phyloP scores from a whole-genome alignment of 1,140 invertebrate species.

The Stratiolaelaps scimitus region DNA sequence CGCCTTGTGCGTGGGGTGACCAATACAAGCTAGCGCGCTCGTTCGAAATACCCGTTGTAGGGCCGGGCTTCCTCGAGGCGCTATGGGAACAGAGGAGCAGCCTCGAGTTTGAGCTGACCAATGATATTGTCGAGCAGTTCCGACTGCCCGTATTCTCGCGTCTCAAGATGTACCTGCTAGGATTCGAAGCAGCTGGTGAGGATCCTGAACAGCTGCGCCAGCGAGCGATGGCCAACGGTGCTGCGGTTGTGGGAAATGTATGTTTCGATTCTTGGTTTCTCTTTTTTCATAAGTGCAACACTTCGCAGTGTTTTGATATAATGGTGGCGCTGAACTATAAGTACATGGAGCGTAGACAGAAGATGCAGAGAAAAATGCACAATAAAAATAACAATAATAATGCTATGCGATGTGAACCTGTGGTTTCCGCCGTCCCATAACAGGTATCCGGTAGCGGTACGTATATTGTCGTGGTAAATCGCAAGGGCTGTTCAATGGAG shows the following conservation, averaged over 20 bases:
- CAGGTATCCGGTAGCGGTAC: background rate
- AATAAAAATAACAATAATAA: no score
- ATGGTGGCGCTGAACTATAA: no score
- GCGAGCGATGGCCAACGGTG: constrained; percentile 5
- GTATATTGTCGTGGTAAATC: background rate
- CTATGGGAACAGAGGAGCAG: constrained; percentile 5
- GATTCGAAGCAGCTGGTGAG: background rate
- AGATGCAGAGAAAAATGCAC: no score
- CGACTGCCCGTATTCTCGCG: constrained; percentile 6
- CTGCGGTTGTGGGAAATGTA: background rate
- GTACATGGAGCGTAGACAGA: no score
- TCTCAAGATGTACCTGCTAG: background rate
- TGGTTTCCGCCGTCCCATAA: no score
- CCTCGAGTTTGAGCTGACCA: background rate
- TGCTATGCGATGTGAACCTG: no score
- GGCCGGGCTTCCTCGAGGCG: background rate
- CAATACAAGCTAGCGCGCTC: constrained; percentile 4
- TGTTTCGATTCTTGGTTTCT: no score
- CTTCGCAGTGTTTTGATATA: no score
- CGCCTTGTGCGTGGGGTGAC: background rate
- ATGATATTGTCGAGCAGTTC: background rate
- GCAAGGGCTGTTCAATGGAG: background rate
- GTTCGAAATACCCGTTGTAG: constrained; percentile 4
- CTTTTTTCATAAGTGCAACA: no score
- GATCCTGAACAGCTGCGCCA: constrained; percentile 1